A percentile compares a stretch with the other conserved stretches of the same genome.
Evolutionary conservation across 1,140 invertebrate species (phyloP).

Genomic region (Drosophila ercepeae): DNA sequence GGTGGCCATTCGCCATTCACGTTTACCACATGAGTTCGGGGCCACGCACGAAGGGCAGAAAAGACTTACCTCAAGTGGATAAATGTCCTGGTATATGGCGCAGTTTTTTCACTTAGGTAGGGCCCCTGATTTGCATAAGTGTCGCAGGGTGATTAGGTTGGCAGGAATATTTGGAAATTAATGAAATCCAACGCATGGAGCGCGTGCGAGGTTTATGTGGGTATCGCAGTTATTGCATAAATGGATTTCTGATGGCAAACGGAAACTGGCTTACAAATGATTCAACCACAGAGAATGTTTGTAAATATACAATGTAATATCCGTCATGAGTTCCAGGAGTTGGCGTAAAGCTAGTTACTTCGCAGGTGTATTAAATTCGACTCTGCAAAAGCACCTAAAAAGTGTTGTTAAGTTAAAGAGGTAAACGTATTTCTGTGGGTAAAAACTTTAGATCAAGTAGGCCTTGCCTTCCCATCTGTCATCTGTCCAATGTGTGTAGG

Average conservation of each 20-base stretch:
- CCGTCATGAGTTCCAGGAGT: background rate
- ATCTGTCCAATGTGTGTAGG: constrained; percentile 1
- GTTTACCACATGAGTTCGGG: constrained; percentile 46
- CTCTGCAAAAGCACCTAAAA: background rate
- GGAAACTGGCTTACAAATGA: constrained; percentile 28
- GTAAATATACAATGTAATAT: background rate
- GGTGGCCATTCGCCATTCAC: constrained; percentile 44
- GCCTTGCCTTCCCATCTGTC: constrained; percentile 6
- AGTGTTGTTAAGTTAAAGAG: too few species aligned
- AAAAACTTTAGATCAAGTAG: constrained; percentile 8
- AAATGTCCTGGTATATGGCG: constrained; percentile 50
- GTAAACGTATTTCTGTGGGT: too few species aligned
- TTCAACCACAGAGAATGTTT: background rate
- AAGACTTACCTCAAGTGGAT: constrained; percentile 20
- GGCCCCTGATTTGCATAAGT: constrained; percentile 58
- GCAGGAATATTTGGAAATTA: constrained; percentile 8
- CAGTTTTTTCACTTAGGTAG: constrained; percentile 2
- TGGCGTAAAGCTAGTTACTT: background rate
- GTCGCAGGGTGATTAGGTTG: constrained; percentile 8
- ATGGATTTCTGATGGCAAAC: constrained; percentile 37
- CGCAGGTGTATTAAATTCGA: background rate
- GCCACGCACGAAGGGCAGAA: constrained; percentile 25
- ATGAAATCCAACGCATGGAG: constrained; percentile 23
- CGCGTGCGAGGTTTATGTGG: background rate
- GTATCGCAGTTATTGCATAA: background rate